phyloP scores from a whole-genome alignment of 2,113 vertebrate species.

The Eolophus roseicapilla region DNA sequence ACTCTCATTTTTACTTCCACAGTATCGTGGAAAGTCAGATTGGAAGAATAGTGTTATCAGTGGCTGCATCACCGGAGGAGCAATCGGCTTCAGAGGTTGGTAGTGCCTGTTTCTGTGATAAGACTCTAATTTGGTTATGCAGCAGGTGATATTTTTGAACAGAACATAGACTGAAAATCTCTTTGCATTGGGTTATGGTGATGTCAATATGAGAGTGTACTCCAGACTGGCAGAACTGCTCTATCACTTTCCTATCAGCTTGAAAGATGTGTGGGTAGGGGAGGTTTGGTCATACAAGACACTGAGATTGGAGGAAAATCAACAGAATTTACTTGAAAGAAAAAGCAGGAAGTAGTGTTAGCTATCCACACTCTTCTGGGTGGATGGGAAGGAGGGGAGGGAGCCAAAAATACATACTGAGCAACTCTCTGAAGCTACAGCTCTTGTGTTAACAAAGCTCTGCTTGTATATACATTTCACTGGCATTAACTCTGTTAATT shows the following conservation, averaged over 20 bases:
- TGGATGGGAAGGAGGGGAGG: neutral
- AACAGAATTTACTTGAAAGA: neutral
- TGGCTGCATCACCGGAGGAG: constrained; percentile 93
- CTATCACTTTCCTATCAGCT: neutral
- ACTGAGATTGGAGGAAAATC: neutral
- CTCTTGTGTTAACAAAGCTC: neutral
- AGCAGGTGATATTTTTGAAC: neutral
- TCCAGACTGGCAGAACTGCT: neutral
- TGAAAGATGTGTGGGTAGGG: neutral
- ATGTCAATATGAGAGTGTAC: neutral
- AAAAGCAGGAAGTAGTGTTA: neutral
- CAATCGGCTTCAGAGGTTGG: constrained; percentile 92
- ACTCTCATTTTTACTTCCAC: neutral
- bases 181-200: neutral
- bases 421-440: neutral
- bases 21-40: constrained; percentile 94
- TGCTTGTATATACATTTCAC: neutral
- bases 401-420: neutral
- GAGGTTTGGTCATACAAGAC: neutral
- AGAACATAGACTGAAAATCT: neutral
- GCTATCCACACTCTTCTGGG: neutral
- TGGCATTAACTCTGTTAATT: neutral
- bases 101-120: neutral
- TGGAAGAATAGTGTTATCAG: constrained; percentile 97
- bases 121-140: neutral